Conservation (phyloP, 1,140 invertebrate genomes). For the Bombyx mandarina region DNA sequence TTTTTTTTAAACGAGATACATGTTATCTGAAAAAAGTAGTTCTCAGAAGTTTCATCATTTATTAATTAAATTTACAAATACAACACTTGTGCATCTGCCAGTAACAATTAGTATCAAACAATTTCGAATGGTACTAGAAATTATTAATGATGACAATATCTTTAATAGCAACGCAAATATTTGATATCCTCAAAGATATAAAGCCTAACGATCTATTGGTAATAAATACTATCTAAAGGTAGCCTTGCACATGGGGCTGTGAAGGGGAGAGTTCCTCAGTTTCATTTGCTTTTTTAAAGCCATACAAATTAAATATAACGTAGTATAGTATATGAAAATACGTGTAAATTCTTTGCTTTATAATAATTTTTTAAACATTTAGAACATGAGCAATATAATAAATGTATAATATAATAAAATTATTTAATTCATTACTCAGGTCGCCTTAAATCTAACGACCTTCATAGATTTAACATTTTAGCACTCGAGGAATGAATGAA, state of each 20-base stretch:
- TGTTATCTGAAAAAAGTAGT: too few species aligned
- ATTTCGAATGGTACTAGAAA: too few species aligned
- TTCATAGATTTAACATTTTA: constrained; percentile 2
- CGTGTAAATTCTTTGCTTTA: not conserved
- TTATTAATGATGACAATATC: too few species aligned
- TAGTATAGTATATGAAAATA: constrained; percentile 3
- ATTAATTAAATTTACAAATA: too few species aligned
- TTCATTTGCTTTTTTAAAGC: constrained; percentile 51
- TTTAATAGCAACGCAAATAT: too few species aligned
- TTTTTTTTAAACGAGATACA: too few species aligned
- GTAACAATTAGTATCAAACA: too few species aligned
- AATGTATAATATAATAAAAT: not conserved
- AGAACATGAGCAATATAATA: constrained; percentile 4
- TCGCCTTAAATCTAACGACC: not conserved
- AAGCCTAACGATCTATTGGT: too few species aligned
- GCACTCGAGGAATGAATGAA: not conserved
- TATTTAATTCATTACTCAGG: too few species aligned
- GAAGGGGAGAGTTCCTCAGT: constrained; percentile 50
- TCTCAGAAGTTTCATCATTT: too few species aligned
- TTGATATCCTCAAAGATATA: too few species aligned
- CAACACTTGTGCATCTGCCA: too few species aligned
- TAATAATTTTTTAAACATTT: constrained; percentile 1
- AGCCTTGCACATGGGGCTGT: constrained; percentile 45
- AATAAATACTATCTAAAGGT: not conserved
- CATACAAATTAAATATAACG: not conserved